phyloP scores from a whole-genome alignment of 2,888 invertebrate species.

The Crematogaster levior region DNA sequence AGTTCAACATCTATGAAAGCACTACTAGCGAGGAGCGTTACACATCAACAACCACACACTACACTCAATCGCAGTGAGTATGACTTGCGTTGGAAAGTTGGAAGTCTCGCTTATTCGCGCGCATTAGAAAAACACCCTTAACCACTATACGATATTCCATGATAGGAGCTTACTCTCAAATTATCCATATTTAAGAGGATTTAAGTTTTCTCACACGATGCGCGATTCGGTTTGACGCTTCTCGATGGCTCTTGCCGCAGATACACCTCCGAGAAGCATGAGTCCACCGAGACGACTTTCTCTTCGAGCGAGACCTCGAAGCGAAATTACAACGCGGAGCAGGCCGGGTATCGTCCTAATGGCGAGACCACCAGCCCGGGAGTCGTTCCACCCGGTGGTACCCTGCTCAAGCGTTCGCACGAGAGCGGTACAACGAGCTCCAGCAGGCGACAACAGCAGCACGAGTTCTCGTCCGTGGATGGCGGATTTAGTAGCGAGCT shows the following conservation, averaged over 20 bases:
- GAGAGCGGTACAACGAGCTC: constrained; percentile 19
- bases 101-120: neutral
- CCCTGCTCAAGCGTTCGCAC: constrained; percentile 28
- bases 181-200: too few species aligned
- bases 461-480: constrained; percentile 58
- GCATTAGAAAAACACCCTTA: neutral
- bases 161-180: neutral
- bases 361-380: constrained; percentile 61
- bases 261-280: constrained; percentile 80
- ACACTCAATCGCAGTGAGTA: constrained; percentile 89
- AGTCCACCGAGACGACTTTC: constrained; percentile 72
- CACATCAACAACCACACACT: constrained; percentile 88
- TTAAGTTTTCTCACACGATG: neutral
- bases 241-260: constrained; percentile 56
- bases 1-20: constrained; percentile 92
- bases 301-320: constrained; percentile 75
- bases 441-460: constrained; percentile 19
- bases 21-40: constrained; percentile 89
- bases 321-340: constrained; percentile 28
- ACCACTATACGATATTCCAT: neutral
- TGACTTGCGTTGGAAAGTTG: constrained; percentile 13
- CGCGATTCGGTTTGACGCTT: neutral
- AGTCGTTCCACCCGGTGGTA: constrained; percentile 10
- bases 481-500: constrained; percentile 87
- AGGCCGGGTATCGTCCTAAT: constrained; percentile 60